Conservation (phyloP, 2,113 vertebrate species). For the Dasyurus viverrinus region DNA sequence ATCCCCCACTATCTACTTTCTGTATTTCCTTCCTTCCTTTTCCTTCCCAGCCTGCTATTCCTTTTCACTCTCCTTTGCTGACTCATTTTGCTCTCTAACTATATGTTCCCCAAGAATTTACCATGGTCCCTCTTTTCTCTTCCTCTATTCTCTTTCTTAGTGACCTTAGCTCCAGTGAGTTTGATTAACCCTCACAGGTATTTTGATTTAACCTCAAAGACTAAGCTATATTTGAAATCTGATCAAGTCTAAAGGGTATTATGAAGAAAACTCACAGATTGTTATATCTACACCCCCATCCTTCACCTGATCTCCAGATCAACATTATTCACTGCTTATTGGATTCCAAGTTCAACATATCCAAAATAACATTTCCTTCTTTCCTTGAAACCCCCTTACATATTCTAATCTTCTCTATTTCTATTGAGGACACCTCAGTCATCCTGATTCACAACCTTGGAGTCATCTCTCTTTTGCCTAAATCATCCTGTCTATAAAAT, state of each 20-base stretch:
- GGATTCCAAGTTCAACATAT: not conserved
- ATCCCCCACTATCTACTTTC: accelerated
- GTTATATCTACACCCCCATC: not conserved
- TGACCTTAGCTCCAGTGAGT: no score
- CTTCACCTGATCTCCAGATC: not conserved
- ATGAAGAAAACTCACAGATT: not conserved
- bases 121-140: no score
- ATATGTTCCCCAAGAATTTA: no score
- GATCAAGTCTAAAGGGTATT: no score
- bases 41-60: no score
- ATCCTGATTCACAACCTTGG: not conserved
- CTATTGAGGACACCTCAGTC: not conserved
- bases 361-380: not conserved
- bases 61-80: no score
- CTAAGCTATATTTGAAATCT: no score
- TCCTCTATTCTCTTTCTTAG: no score
- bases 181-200: no score
- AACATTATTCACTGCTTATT: not conserved
- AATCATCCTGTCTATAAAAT: not conserved
- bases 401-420: not conserved
- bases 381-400: not conserved
- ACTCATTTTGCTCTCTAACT: no score
- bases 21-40: no score
- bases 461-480: not conserved
- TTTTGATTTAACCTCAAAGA: no score